These are phyloP conservation scores for Cephus runcator DNA, from an alignment of 2,888 invertebrate genomes.

Conservation along the genomic window DNA sequence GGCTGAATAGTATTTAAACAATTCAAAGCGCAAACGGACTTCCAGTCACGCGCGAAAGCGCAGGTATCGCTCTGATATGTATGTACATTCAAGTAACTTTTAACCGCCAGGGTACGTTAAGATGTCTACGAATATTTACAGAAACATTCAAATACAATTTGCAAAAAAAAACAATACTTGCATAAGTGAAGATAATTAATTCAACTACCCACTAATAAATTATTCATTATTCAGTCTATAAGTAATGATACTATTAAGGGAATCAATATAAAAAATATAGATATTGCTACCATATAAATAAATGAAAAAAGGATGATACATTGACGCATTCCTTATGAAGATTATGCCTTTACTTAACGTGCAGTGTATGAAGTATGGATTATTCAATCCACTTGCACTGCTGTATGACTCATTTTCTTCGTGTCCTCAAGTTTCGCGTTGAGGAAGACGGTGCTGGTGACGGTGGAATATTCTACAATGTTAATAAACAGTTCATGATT, in stretches of 20 bases:
- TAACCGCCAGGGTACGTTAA: background rate
- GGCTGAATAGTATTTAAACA: too few relatives aligned
- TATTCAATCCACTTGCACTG: background rate
- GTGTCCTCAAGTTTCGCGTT: constrained; percentile 37
- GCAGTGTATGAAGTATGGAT: background rate
- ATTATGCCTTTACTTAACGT: background rate
- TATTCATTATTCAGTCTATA: background rate
- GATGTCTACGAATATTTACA: background rate
- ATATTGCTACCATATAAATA: background rate
- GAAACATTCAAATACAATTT: too few relatives aligned
- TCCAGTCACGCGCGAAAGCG: too few relatives aligned
- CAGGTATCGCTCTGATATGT: background rate
- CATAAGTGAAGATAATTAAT: background rate
- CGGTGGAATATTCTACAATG: constrained; percentile 22
- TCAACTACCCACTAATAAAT: background rate
- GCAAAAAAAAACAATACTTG: too few relatives aligned
- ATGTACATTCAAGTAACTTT: background rate
- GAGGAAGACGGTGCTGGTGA: constrained; percentile 25
- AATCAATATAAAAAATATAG: background rate
- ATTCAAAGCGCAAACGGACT: too few relatives aligned
- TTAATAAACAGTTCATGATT: background rate
- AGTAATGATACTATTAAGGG: background rate
- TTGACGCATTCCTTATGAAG: background rate
- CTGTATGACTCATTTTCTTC: constrained; percentile 24
- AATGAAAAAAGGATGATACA: background rate